Evolutionary conservation across 1,140 invertebrate genomes (phyloP).

Genomic region (Musca vetustissima): DNA sequence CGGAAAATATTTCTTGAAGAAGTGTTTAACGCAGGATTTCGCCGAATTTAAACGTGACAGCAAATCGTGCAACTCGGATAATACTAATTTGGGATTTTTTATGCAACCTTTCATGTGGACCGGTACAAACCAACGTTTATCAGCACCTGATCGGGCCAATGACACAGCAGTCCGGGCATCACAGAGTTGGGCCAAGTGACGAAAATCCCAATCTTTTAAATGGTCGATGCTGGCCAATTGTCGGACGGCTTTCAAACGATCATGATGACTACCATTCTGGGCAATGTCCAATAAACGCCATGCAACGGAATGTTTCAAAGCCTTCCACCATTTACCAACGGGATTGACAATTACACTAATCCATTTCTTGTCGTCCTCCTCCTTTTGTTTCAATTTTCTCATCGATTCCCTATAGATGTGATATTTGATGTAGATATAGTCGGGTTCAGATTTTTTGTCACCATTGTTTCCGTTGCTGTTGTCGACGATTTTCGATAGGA

Average conservation of each 20-base stretch:
- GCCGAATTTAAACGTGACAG: constrained; percentile 38
- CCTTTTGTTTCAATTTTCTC: constrained; percentile 47
- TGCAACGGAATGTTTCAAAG: constrained; percentile 58
- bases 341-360: constrained; percentile 53
- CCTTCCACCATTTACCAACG: constrained; percentile 55
- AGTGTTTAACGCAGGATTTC: constrained; percentile 45
- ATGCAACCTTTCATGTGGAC: constrained; percentile 45
- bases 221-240: constrained; percentile 55
- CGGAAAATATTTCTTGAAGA: constrained; percentile 53
- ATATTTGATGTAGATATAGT: constrained; percentile 55
- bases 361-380: constrained; percentile 54
- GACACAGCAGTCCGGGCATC: constrained; percentile 65
- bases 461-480: constrained; percentile 43
- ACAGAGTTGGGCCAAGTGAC: constrained; percentile 65
- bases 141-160: constrained; percentile 61
- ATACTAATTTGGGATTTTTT: constrained; percentile 48
- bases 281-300: constrained; percentile 56
- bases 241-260: constrained; percentile 56
- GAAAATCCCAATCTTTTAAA: constrained; percentile 63
- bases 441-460: constrained; percentile 49
- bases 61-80: constrained; percentile 47
- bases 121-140: constrained; percentile 61
- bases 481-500: constrained; percentile 42
- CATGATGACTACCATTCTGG: constrained; percentile 50
- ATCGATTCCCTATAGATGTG: constrained; percentile 54